phyloP scores from a whole-genome alignment of 92 coral and sea anemone species.

The Epizoanthus rinbou region DNA sequence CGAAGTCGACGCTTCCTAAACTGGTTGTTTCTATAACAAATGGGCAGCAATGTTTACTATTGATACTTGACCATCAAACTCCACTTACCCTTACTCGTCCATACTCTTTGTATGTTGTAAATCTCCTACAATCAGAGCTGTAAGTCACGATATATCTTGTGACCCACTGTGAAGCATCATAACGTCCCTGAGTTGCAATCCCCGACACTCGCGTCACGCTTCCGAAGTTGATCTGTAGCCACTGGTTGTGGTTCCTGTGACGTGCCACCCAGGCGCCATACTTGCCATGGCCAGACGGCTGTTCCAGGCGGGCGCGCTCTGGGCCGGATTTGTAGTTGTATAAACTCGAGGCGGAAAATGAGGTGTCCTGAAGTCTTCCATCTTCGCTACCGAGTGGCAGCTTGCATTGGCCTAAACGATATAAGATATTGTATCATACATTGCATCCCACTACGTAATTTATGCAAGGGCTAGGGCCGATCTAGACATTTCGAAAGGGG shows the following conservation, averaged over 20 bases:
- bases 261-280: conserved; percentile 83
- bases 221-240: conserved; percentile 68
- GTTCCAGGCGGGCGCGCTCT: conserved; percentile 75
- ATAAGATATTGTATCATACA: neutral
- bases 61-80: too few species aligned
- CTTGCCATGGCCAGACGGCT: conserved; percentile 59
- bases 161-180: conserved; percentile 65
- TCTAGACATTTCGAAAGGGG: too few species aligned
- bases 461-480: too few species aligned
- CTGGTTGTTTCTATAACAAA: too few species aligned
- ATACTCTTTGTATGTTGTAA: conserved; percentile 22
- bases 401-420: conserved; percentile 62
- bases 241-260: conserved; percentile 56
- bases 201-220: conserved; percentile 73
- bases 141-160: conserved; percentile 48
- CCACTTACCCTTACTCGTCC: conserved; percentile 34
- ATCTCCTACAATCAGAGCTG: conserved; percentile 27
- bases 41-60: too few species aligned
- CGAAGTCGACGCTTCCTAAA: too few species aligned
- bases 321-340: conserved; percentile 77
- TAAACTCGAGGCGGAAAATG: conserved; percentile 63
- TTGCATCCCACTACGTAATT: too few species aligned
- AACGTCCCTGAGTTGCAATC: conserved; percentile 80
- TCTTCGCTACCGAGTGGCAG: conserved; percentile 81
- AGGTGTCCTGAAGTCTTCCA: conserved; percentile 61